Evolutionary conservation across 2,797 vertebrate species (phyloP).

Genomic region (Ispidina picta): DNA sequence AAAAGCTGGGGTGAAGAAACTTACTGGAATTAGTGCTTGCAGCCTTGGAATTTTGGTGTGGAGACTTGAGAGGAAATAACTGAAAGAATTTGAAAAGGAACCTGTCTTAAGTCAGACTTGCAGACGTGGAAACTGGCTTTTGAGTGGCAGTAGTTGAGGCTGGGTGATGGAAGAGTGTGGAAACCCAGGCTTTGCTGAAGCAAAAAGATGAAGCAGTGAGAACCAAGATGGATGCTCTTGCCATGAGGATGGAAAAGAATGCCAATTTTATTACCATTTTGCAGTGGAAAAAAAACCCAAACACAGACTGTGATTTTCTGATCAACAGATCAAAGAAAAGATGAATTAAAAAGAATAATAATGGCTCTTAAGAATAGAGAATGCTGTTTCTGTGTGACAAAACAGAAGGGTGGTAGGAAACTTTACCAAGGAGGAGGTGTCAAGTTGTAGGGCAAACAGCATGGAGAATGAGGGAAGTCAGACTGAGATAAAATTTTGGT

Average conservation of each 20-base stretch:
- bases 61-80: slow-evolving; percentile 20
- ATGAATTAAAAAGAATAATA: background rate
- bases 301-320: background rate
- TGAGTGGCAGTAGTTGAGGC: background rate
- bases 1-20: background rate
- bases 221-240: background rate
- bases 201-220: background rate
- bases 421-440: background rate
- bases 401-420: background rate
- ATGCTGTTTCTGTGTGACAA: background rate
- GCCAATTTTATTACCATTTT: background rate
- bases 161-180: background rate
- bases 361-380: background rate
- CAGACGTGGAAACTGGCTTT: slow-evolving; percentile 7
- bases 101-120: background rate
- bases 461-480: background rate
- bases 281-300: background rate
- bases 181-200: background rate
- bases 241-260: slow-evolving; percentile 1
- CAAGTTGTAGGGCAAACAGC: background rate
- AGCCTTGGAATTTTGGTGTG: slow-evolving; percentile 32
- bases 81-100: slow-evolving; percentile 27
- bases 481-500: background rate
- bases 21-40: slow-evolving; percentile 39
- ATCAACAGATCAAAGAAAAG: background rate